Conservation (phyloP, 2,113 vertebrate genomes). For the Sporophila hypoxantha region DNA sequence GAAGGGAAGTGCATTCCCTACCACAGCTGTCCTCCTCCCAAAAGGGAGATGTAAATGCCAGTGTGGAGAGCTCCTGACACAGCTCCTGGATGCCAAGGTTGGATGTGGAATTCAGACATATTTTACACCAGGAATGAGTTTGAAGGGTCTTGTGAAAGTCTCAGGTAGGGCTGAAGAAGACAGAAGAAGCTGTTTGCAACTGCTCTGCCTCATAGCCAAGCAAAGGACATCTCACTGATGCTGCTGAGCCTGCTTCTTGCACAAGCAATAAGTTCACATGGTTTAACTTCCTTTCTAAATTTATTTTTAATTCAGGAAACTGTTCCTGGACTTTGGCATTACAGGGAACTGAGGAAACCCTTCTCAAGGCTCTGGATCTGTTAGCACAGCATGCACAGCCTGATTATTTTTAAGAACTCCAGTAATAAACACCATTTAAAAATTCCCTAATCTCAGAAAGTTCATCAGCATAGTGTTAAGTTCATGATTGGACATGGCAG, state of each 20-base stretch:
- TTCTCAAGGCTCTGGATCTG: background rate
- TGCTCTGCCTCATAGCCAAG: background rate
- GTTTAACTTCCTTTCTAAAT: background rate
- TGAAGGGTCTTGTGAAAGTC: background rate
- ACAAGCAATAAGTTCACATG: background rate
- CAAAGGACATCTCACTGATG: background rate
- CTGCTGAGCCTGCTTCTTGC: background rate
- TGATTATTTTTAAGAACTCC: background rate
- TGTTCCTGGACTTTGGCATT: background rate
- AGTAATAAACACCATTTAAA: background rate
- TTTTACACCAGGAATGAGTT: background rate
- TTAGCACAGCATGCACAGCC: background rate
- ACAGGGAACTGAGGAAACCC: background rate
- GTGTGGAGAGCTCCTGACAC: background rate
- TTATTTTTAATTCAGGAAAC: background rate
- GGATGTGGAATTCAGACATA: background rate
- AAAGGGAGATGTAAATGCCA: background rate
- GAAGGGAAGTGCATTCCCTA: background rate
- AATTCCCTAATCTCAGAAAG: background rate
- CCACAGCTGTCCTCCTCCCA: background rate
- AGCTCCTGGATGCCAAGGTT: background rate
- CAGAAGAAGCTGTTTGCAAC: background rate
- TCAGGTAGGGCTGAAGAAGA: background rate
- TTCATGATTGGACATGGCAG: background rate
- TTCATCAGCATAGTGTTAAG: background rate